A percentile compares a stretch with the other conserved stretches of the same genome.
Evolutionary conservation across 2,888 invertebrate species (phyloP).

Genomic region (Synanthedon myopaeformis): DNA sequence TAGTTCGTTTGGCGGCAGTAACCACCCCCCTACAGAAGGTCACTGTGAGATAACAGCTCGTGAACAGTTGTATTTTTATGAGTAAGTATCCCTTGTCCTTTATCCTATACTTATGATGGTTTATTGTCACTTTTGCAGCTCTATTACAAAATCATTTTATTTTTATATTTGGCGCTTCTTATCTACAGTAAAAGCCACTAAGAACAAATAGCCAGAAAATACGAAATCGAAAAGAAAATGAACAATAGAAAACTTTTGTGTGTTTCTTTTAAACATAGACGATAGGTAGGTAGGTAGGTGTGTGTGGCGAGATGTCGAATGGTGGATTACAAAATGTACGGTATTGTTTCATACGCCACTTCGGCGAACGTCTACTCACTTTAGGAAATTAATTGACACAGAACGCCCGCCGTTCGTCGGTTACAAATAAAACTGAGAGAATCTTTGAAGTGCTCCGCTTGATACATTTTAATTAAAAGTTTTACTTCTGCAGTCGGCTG

Average conservation of each 20-base stretch:
- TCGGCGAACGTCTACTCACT: slow-evolving; percentile 46
- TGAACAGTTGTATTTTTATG: too few relatives aligned
- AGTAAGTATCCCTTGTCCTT: too few relatives aligned
- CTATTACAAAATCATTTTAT: too few relatives aligned
- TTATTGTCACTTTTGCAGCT: too few relatives aligned
- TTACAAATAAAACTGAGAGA: slow-evolving; percentile 46
- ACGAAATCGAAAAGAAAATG: slow-evolving; percentile 41
- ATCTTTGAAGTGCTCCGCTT: slow-evolving; percentile 34
- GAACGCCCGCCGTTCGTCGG: slow-evolving; percentile 27
- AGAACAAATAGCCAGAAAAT: slow-evolving; percentile 41
- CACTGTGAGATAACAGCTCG: too few relatives aligned
- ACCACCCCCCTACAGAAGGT: too few relatives aligned
- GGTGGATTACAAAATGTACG: slow-evolving; percentile 32
- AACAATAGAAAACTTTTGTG: slow-evolving; percentile 48
- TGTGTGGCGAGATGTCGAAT: slow-evolving; percentile 31
- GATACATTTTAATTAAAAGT: slow-evolving; percentile 64
- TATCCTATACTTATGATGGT: too few relatives aligned
- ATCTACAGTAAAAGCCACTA: too few relatives aligned
- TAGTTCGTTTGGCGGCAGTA: too few relatives aligned
- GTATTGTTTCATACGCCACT: slow-evolving; percentile 42
- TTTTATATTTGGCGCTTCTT: too few relatives aligned
- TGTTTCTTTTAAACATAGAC: slow-evolving; percentile 23
- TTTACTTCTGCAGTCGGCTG: slow-evolving; percentile 29
- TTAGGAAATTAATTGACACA: slow-evolving; percentile 60
- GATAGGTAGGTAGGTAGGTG: slow-evolving; percentile 40